phyloP scores from a whole-genome alignment of 1,140 invertebrate species.

The Nephila pilipes region DNA sequence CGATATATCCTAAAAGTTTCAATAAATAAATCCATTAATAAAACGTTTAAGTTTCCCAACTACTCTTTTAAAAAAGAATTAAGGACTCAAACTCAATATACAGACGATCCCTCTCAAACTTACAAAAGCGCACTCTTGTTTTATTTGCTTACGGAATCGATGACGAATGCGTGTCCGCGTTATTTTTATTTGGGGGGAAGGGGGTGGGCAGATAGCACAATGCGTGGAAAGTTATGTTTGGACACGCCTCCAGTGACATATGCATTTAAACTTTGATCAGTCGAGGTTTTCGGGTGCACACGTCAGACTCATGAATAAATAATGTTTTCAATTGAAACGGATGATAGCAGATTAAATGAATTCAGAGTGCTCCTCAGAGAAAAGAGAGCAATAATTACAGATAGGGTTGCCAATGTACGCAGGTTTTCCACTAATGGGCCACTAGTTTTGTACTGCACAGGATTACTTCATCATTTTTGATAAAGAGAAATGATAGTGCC shows the following conservation, averaged over 20 bases:
- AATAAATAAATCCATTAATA: too few relatives aligned
- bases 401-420: neutral
- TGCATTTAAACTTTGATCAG: constrained; percentile 70
- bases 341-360: constrained; percentile 38
- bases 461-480: too few relatives aligned
- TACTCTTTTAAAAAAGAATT: too few relatives aligned
- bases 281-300: constrained; percentile 58
- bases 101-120: neutral
- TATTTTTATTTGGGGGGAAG: constrained; percentile 6
- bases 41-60: too few relatives aligned
- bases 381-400: constrained; percentile 2
- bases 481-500: too few relatives aligned
- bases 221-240: constrained; percentile 59
- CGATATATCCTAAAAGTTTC: too few relatives aligned
- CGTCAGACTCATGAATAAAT: constrained; percentile 49
- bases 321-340: constrained; percentile 51
- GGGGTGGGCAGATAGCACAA: neutral
- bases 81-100: neutral
- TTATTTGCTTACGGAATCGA: constrained; percentile 70
- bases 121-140: constrained; percentile 26
- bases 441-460: neutral
- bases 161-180: constrained; percentile 53
- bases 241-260: constrained; percentile 66
- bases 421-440: neutral
- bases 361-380: neutral